phyloP scores from a whole-genome alignment of 1,140 invertebrate genomes.

The Drosophila nasuta region DNA sequence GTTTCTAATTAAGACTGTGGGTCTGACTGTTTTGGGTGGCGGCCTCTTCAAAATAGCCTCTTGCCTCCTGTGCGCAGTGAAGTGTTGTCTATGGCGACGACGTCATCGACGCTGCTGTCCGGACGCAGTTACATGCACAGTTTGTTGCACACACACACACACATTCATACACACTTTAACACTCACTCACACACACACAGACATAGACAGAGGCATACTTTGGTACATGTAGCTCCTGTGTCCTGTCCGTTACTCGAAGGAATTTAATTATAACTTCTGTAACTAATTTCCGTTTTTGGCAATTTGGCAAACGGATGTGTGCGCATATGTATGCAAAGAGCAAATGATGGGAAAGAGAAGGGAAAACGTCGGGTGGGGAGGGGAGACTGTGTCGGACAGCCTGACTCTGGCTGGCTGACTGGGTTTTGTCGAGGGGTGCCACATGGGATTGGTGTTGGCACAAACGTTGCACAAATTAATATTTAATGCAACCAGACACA shows the following conservation, averaged over 20 bases:
- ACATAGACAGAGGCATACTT: slow-evolving; percentile 55
- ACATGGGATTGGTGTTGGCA: slow-evolving; percentile 34
- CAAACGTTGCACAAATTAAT: slow-evolving; percentile 74
- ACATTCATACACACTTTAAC: not conserved
- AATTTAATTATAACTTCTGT: slow-evolving; percentile 82
- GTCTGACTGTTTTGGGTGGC: slow-evolving; percentile 14
- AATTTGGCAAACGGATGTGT: slow-evolving; percentile 58
- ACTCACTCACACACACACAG: slow-evolving; percentile 1
- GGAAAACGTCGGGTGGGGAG: not conserved
- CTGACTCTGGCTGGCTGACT: too few species aligned
- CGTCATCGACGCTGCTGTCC: slow-evolving; percentile 6
- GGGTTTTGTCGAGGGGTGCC: not conserved
- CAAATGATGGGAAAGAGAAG: not conserved
- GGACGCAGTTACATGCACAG: slow-evolving; percentile 66
- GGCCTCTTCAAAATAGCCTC: slow-evolving; percentile 30
- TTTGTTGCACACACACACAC: slow-evolving; percentile 53
- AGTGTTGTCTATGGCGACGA: slow-evolving; percentile 62
- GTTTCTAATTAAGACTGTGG: slow-evolving; percentile 75
- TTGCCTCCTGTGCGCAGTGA: slow-evolving; percentile 45
- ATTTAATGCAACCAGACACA: slow-evolving; percentile 68
- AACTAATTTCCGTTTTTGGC: slow-evolving; percentile 79
- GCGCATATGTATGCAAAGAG: slow-evolving; percentile 56
- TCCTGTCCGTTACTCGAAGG: slow-evolving; percentile 54
- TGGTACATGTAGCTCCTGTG: slow-evolving; percentile 45
- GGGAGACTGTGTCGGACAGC: not conserved